Base-by-base conservation (phyloP, 2,888 invertebrate genomes). In the Patella pellucida region DNA sequence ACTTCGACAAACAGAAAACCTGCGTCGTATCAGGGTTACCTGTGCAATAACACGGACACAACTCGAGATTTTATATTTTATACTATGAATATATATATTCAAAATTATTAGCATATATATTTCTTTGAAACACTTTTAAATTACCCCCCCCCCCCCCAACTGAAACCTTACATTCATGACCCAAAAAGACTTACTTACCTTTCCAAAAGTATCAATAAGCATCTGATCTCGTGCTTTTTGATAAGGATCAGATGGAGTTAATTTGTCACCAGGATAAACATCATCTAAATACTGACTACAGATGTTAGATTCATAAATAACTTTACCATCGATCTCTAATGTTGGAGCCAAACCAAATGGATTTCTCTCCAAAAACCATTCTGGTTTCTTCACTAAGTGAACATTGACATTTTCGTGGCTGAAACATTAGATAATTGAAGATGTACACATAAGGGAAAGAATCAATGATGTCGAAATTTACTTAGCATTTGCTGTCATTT, bases 261-360 rank as follows among this genome's bases (percentile, higher is more conserved):
- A 86, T 23, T 91, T 90, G 68, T 92, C 91, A 31, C 92, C 88
- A 0, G 93, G 92, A 84, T 92, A 93, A 72, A 91, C 91, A 76
- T 93, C 92, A 79, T 93, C 92, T 67, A 93, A 86, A 84, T 92
- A 93, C 76, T 93, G 92, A 31, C 91, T 89, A 79, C 93, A 92
- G 27, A 91, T 90, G 14, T 91, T 81, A 76, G 93, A 93, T 84
- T 93, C 93, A 12, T 91, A 89, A 1, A 93, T 79, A 2, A 92
- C 84, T 83, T 91, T 88, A 16, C 81, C 81, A 12, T 71, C 54
- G 72, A 92, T 90, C 75, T 90, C 89, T 70, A 89, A 76, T 3
- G 84, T 82, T n/a, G 90, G 90, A 9, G 89, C 89, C 86, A 92
- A 92, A 51, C 92, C 93, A 83, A 90, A 84, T 9, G 92, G 89